Conservation (phyloP, 1,140 invertebrate species). For the Caenorhabditis latens region DNA sequence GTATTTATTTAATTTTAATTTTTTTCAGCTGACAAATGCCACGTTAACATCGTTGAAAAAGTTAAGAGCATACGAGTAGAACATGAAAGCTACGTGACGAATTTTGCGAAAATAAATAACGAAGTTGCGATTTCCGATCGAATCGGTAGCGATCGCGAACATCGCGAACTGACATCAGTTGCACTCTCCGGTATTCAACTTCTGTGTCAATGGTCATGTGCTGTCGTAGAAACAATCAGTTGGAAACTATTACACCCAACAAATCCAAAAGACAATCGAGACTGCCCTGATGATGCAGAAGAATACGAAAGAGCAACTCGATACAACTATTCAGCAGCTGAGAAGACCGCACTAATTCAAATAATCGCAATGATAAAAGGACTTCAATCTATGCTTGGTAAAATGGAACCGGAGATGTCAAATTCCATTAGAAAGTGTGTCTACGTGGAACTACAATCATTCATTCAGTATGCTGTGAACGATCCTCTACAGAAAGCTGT, state of each 20-base stretch:
- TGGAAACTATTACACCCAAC: constrained; percentile 98
- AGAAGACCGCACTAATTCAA: constrained; percentile 94
- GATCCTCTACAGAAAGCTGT: constrained; percentile 95
- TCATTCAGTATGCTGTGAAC: constrained; percentile 90
- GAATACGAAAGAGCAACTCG: constrained; percentile 96
- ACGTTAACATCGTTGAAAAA: constrained; percentile 95
- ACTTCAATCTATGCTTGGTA: constrained; percentile 93
- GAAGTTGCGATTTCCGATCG: constrained; percentile 87
- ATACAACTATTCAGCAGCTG: constrained; percentile 96
- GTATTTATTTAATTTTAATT: constrained; percentile 5
- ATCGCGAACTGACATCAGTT: constrained; percentile 91
- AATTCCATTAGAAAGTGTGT: constrained; percentile 94
- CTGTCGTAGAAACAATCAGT: constrained; percentile 89
- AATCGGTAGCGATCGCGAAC: constrained; percentile 82
- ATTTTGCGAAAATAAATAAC: constrained; percentile 93
- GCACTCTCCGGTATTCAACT: constrained; percentile 91
- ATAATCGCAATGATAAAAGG: constrained; percentile 98
- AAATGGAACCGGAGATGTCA: constrained; percentile 97
- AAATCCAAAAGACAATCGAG: constrained; percentile 94
- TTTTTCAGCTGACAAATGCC: constrained; percentile 82
- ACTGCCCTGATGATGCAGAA: constrained; percentile 94
- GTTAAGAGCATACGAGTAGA: constrained; percentile 94
- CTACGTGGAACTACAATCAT: constrained; percentile 96
- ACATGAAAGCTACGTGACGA: constrained; percentile 96
- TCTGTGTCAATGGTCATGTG: constrained; percentile 94